Evolutionary conservation across 2,888 invertebrate species (phyloP).

Genomic region (Liodrosophila aerea): DNA sequence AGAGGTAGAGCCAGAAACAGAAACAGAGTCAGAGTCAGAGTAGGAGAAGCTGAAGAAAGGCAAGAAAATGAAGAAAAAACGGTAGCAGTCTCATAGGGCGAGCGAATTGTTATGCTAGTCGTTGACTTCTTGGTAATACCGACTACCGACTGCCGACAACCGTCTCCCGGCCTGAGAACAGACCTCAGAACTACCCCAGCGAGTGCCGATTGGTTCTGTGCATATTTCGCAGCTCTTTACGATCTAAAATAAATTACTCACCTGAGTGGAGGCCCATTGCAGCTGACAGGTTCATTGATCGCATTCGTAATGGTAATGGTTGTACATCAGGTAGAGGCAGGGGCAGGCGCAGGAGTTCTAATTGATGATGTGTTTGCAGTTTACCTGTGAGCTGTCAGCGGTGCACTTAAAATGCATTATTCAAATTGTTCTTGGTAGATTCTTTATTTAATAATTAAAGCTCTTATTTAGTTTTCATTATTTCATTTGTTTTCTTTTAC

Average conservation of each 20-base stretch:
- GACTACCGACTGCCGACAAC: conserved; percentile 23
- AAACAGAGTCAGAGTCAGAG: no score
- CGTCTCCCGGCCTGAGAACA: background rate
- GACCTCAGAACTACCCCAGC: no score
- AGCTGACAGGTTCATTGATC: conserved; percentile 73
- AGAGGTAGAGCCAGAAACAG: conserved; percentile 2
- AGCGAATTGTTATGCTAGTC: conserved; percentile 79
- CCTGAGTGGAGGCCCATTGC: conserved; percentile 7
- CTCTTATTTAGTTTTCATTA: conserved; percentile 73
- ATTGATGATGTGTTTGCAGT: conserved; percentile 64
- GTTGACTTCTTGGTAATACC: conserved; percentile 51
- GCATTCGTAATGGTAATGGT: conserved; percentile 65
- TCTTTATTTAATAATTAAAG: conserved; percentile 78
- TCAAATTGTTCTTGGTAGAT: conserved; percentile 59
- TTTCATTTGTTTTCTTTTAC: conserved; percentile 23
- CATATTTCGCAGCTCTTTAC: conserved; percentile 71
- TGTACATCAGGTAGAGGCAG: conserved; percentile 2
- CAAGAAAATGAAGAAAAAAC: conserved; percentile 59
- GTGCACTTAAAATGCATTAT: conserved; percentile 26
- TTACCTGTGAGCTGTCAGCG: conserved; percentile 56
- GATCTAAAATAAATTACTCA: conserved; percentile 74
- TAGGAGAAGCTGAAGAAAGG: conserved; percentile 8
- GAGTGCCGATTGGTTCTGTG: conserved; percentile 34
- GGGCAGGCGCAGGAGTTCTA: conserved; percentile 25
- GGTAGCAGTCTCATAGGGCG: conserved; percentile 75